These are phyloP conservation scores for Schizothorax lantsangensis DNA, from an alignment of 2,797 vertebrate genomes.

Conservation along the genomic window DNA sequence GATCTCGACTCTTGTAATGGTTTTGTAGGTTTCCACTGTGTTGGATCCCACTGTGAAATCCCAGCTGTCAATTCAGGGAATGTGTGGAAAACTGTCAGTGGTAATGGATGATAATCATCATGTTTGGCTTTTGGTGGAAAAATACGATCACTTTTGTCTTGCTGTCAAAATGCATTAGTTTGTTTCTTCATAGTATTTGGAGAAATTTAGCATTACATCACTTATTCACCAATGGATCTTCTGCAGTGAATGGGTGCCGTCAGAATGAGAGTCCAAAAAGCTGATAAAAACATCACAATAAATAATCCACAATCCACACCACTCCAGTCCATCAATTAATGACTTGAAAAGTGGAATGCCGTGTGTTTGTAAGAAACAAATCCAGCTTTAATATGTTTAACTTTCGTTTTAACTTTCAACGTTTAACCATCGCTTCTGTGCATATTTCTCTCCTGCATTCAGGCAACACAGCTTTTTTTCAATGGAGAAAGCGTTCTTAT, in stretches of 20 bases:
- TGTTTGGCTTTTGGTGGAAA: not conserved
- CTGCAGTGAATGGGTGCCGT: not conserved
- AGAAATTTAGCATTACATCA: not conserved
- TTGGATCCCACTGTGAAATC: not conserved
- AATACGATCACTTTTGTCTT: not conserved
- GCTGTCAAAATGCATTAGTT: not conserved
- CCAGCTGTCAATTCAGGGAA: not conserved
- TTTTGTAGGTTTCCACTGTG: conserved; percentile 17
- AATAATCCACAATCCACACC: not conserved
- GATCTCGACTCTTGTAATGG: not conserved
- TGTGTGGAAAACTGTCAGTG: not conserved
- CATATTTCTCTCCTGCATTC: not conserved
- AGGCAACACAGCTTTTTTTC: no score
- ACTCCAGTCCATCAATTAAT: not conserved
- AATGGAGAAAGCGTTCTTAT: no score
- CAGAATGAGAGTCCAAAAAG: not conserved
- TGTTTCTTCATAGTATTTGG: not conserved
- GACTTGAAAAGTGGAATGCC: not conserved
- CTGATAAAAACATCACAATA: not conserved
- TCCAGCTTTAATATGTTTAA: not conserved
- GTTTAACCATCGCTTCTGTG: not conserved
- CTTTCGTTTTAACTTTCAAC: not conserved
- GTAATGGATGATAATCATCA: not conserved
- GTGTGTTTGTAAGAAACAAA: not conserved
- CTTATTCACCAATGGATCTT: not conserved